phyloP scores from a whole-genome alignment of 2,797 vertebrate genomes.

The Tokudaia muenninki region DNA sequence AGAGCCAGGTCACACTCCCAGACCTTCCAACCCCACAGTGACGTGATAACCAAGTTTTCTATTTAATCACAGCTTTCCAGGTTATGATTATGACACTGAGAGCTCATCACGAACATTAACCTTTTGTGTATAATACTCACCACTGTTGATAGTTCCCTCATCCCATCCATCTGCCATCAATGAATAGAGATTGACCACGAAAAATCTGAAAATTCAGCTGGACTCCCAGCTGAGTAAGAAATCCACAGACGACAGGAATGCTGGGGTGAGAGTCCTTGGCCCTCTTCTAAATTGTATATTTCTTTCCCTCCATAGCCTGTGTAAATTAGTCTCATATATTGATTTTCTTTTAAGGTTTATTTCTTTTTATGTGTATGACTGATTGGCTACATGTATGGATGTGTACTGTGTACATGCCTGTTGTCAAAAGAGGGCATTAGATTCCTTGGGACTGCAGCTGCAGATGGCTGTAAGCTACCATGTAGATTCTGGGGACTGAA shows the following conservation, averaged over 20 bases:
- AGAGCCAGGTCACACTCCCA: background rate
- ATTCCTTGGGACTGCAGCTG: background rate
- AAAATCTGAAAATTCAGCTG: background rate
- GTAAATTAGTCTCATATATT: background rate
- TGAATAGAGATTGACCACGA: constrained; percentile 4
- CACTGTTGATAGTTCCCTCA: background rate
- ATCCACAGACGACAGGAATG: background rate
- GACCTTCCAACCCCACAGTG: background rate
- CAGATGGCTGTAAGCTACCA: background rate
- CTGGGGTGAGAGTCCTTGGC: background rate
- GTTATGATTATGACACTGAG: background rate
- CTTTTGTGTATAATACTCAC: background rate
- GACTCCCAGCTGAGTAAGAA: background rate
- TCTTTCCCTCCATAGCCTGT: constrained; percentile 7
- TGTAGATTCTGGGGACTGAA: background rate
- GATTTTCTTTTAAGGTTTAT: background rate
- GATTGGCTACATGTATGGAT: background rate
- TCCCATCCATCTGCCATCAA: background rate
- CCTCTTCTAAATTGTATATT: background rate
- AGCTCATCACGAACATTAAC: background rate
- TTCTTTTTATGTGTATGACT: background rate
- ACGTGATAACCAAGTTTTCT: background rate
- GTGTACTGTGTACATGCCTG: background rate
- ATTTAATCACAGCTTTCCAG: background rate
- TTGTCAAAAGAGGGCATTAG: background rate